Base-by-base conservation (phyloP, 37 sponge, comb jelly and placozoan genomes). In the Amphimedon queenslandica region DNA sequence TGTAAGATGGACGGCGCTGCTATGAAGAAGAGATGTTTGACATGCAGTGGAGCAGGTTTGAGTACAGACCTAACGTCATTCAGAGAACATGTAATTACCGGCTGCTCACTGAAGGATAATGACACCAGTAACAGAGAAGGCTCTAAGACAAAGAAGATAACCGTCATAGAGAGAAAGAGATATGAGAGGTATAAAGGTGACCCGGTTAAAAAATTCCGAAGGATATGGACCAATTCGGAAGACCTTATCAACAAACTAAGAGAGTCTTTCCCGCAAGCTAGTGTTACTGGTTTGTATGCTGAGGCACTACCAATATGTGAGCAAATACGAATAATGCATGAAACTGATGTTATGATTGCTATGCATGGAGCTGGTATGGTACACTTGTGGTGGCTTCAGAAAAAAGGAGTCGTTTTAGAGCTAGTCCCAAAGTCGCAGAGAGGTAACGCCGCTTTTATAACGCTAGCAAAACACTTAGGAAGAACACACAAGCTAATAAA, bases 341-440 rank as follows among this genome's bases (percentile, higher is more conserved):
- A 71, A 36, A 65, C 86, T 34, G 86, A 90, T 39, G 41, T 90
- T 1, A 30, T 77, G 21, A 53, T 90, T 21, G 90, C 77, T 0
- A 82, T 90, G 1, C 90, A 90, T 56, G 90, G 90, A 4, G 90
- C 90, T 0, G 90, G 90, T 4, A 36, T 90, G 23, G 78, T 90
- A 0, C 90, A 90, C 58, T 38, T 81, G 1, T 90, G 90, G 90
- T 90, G 90, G 90, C 41, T 84, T 29, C 40, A 64, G 20, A 69
- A 80, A 20, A 38, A 77, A 51, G 72, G 82, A 2, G 38, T 84
- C 4, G 28, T 73, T 5, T 63, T 84, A 61, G 90, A 90, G 40
- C 69, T 90, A 34, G 74, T 66, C 2, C 90, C 90, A 1, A 13
- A 38, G 0, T 66, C 58, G 28, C 63, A 77, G 53, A 3, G 24